Percentiles rank a stretch among this genome's conserved stretches.
These are phyloP conservation scores for Crossaster papposus DNA, from an alignment of 53 echinoderm and acorn worm genomes.

Conservation along the genomic window DNA sequence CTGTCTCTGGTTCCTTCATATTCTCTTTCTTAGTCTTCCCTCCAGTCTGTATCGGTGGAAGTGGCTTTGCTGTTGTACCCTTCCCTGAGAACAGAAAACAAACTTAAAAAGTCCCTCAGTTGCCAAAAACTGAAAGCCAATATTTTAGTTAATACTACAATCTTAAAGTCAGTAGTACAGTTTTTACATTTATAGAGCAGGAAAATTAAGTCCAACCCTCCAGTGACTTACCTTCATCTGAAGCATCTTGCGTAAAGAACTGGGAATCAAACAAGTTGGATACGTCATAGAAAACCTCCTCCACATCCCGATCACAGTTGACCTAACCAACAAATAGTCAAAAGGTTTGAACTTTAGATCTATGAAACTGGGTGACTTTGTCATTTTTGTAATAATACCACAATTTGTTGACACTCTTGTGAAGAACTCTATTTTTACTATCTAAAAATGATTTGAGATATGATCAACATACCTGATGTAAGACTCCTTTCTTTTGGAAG, in stretches of 20 bases:
- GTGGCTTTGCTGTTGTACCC: constrained; percentile 43
- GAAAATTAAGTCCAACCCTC: neutral
- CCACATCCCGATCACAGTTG: constrained; percentile 86
- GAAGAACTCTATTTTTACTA: neutral
- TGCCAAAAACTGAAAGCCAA: neutral
- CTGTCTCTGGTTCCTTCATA: neutral
- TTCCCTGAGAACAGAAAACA: neutral
- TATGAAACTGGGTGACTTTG: no score
- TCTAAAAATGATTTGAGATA: neutral
- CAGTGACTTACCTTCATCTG: neutral
- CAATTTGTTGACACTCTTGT: neutral
- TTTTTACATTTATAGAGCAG: no score
- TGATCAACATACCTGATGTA: constrained; percentile 40
- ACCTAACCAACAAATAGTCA: constrained; percentile 45
- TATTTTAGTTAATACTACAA: neutral
- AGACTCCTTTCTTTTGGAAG: constrained; percentile 41
- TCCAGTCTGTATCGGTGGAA: constrained; percentile 36
- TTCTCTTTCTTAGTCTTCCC: neutral
- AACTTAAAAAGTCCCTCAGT: neutral
- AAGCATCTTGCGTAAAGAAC: constrained; percentile 63
- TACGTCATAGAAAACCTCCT: constrained; percentile 86
- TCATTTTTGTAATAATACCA: no score
- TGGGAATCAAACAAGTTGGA: constrained; percentile 69
- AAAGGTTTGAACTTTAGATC: neutral
- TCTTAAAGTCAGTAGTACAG: no score